Evolutionary conservation across 2,888 invertebrate genomes (phyloP), one percentile per base, ranked within the genome.

Genomic region (Horisme vitalbata): DNA sequence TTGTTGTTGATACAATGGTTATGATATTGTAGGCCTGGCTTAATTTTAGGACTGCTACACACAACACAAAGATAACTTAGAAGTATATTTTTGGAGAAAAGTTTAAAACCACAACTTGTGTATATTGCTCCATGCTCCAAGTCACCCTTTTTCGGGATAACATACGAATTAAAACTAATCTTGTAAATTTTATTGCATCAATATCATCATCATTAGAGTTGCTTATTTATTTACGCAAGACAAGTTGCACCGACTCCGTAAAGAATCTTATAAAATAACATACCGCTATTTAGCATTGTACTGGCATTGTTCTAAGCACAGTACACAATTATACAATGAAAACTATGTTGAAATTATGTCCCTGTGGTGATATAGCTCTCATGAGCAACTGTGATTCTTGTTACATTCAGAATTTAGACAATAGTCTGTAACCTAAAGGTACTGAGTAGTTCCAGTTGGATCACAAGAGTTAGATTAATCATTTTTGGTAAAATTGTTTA

Each of bases 301-400:
- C 31, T 18, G 15, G 24, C 39, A 32, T 41, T 32, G 32, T 41
- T 26, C 39, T 18, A 18, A n/a, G 32, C 30, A 23, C n/a, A 12
- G 21, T 4, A 20, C n/a, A 28, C 28, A 36, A 36, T 36, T 26
- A 36, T 27, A 37, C 36, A 36, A 36, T 36, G 26, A 4, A n/a
- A 4, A 8, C 11, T 27, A 18, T 38, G 37, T 28, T 30, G 30
- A 30, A 38, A 38, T n/a, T n/a, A n/a, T 30, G 37, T 28, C 37
- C 21, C 28, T 21, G 12, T 9, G 21, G 21, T 21, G 35, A 9
- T 9, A n/a, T 24, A 18, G 18, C 18, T 35, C 35, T 26, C 15
- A 10, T 35, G 23, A 26, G 15, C 12, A 14, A 15, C 8, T 8
- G 7, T 24, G 5, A 35, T 14, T 5, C 24, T 13, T 24, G 24